Evolutionary conservation across 2,888 invertebrate species (phyloP).

Genomic region (Lysandra bellargus): DNA sequence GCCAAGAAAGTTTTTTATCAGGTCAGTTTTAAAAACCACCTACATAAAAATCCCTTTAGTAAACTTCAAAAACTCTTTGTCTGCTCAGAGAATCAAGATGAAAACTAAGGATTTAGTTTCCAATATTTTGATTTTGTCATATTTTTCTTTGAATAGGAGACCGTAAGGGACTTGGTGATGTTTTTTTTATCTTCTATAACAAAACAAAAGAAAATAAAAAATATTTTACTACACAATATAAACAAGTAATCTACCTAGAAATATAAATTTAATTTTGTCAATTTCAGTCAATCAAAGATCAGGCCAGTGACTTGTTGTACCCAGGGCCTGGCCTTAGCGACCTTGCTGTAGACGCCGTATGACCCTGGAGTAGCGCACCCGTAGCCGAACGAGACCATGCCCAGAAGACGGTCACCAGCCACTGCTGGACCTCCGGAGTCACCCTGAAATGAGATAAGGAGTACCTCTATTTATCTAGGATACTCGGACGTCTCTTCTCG

Average conservation of each 20-base stretch:
- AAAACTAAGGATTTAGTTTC: no score
- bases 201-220: neutral
- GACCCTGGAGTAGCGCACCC: constrained; percentile 73
- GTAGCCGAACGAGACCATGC: constrained; percentile 74
- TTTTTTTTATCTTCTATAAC: no score
- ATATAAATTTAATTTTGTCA: neutral
- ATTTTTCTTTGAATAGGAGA: no score
- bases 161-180: no score
- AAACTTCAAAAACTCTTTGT: no score
- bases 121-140: no score
- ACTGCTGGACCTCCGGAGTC: constrained; percentile 75
- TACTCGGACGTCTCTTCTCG: no score
- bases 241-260: neutral
- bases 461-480: neutral
- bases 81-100: no score
- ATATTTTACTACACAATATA: neutral
- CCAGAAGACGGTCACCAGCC: constrained; percentile 60
- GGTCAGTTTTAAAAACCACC: no score
- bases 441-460: constrained; percentile 55
- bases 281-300: constrained; percentile 47
- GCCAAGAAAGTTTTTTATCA: no score
- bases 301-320: constrained; percentile 60
- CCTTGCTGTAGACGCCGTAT: constrained; percentile 71
- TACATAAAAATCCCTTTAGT: no score
- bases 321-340: constrained; percentile 69